phyloP scores from a whole-genome alignment of 2,797 vertebrate species.

The Hydrophis major region DNA sequence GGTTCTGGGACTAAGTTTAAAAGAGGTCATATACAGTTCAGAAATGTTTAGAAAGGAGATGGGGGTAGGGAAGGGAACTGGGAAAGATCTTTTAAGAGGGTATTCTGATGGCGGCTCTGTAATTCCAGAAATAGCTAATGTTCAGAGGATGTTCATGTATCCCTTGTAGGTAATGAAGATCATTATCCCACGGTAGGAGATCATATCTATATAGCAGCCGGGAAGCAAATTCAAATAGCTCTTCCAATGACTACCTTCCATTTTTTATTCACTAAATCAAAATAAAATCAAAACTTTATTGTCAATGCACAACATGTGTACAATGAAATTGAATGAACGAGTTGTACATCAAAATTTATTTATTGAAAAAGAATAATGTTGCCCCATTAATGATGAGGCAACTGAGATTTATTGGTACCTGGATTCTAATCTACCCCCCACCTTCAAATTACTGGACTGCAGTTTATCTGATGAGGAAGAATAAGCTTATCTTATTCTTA shows the following conservation, averaged over 20 bases:
- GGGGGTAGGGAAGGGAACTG: slow-evolving; percentile 37
- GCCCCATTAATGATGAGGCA: background rate
- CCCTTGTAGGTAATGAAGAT: background rate
- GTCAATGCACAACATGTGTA: no score
- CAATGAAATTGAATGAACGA: no score
- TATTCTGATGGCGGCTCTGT: slow-evolving; percentile 40
- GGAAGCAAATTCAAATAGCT: slow-evolving; percentile 30
- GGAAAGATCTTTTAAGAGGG: slow-evolving; percentile 43
- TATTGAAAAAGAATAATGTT: background rate
- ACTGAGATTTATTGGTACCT: background rate
- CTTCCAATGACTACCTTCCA: slow-evolving; percentile 33
- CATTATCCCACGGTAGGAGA: slow-evolving; percentile 9
- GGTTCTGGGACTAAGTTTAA: slow-evolving; percentile 66
- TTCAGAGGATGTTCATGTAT: slow-evolving; percentile 1
- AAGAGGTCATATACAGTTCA: slow-evolving; percentile 77
- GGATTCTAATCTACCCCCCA: background rate
- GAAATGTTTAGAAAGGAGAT: slow-evolving; percentile 69
- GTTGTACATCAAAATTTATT: background rate
- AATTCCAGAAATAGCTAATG: slow-evolving; percentile 35
- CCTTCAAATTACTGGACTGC: background rate
- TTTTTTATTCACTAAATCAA: background rate
- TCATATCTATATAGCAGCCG: background rate
- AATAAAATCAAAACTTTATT: no score
- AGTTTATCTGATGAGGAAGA: background rate
- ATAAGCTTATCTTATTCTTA: background rate